These are phyloP conservation scores for Sapajus apella DNA, from an alignment of 2,113 vertebrate genomes.

Conservation along the genomic window DNA sequence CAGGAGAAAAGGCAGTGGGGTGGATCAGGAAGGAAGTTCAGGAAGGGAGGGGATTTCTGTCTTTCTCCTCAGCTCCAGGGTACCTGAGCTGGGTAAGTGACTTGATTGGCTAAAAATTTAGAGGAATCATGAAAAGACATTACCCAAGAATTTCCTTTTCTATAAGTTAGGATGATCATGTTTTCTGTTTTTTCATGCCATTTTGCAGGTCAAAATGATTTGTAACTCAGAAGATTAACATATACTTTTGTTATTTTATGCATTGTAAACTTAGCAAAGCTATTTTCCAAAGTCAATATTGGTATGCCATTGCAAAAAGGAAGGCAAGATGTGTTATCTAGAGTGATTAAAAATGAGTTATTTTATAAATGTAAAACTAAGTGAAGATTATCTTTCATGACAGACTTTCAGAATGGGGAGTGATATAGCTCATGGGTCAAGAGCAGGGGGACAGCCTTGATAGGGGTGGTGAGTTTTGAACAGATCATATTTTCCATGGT, in stretches of 20 bases:
- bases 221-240: background rate
- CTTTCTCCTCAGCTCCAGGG: too few relatives aligned
- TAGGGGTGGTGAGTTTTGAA: background rate
- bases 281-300: background rate
- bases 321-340: background rate
- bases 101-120: background rate
- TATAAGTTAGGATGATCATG: background rate
- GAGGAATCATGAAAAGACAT: background rate
- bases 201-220: background rate
- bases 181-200: background rate
- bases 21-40: background rate
- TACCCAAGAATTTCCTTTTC: background rate
- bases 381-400: background rate
- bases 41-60: background rate
- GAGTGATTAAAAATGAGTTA: background rate
- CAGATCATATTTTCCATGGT: background rate
- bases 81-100: background rate
- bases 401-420: background rate
- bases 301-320: background rate
- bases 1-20: background rate
- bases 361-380: background rate
- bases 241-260: background rate
- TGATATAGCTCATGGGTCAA: background rate
- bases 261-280: background rate
- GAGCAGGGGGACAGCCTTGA: background rate